A percentile compares a stretch with the other conserved stretches of the same genome.
Conservation (phyloP, 2,888 invertebrate species). For the Seira musarum region DNA sequence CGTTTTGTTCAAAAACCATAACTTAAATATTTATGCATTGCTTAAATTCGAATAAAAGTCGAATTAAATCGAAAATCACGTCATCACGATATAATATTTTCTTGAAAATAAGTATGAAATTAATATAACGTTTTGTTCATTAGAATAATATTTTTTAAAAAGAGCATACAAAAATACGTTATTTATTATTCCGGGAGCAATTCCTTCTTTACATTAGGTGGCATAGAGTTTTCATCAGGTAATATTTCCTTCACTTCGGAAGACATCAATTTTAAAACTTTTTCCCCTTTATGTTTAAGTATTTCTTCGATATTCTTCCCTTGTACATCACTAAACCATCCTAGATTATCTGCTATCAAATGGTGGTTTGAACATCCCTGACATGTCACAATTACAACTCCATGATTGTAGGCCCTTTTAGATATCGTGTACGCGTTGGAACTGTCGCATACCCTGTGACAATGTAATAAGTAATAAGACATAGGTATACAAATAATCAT, state of each 20-base stretch:
- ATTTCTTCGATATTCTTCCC: constrained; percentile 93
- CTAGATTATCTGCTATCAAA: constrained; percentile 95
- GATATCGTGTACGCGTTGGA: constrained; percentile 85
- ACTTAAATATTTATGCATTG: too few relatives aligned
- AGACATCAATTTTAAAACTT: constrained; percentile 73
- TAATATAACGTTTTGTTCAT: too few relatives aligned
- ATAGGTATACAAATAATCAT: background rate
- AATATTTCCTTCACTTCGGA: constrained; percentile 59
- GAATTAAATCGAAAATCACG: too few relatives aligned
- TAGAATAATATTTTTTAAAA: too few relatives aligned
- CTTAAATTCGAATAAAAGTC: too few relatives aligned
- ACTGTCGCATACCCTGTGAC: constrained; percentile 60
- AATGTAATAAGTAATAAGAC: background rate
- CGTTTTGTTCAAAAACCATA: too few relatives aligned
- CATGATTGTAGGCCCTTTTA: constrained; percentile 87
- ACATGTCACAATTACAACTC: constrained; percentile 94
- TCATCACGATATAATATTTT: too few relatives aligned
- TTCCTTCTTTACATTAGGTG: too few relatives aligned
- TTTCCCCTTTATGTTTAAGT: constrained; percentile 89
- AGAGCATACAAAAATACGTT: too few relatives aligned
- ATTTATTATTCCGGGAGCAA: too few relatives aligned
- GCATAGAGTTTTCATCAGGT: too few relatives aligned
- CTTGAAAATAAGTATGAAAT: too few relatives aligned
- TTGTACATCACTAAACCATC: constrained; percentile 86
- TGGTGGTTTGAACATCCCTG: constrained; percentile 91